phyloP scores from a whole-genome alignment of 2,888 invertebrate species.

The Sminthurides aquaticus region DNA sequence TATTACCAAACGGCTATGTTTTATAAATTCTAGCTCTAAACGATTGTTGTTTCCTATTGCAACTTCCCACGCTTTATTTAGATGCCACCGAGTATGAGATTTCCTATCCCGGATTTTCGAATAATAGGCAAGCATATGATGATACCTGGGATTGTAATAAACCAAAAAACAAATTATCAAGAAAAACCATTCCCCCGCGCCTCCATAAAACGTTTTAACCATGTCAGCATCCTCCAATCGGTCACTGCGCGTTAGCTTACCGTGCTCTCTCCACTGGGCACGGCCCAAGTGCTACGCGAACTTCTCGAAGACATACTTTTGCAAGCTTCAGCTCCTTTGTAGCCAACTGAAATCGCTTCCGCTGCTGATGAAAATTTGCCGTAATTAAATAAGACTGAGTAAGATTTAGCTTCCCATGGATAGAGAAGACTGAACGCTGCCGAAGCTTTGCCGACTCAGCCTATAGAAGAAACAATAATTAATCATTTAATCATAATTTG shows the following conservation, averaged over 20 bases:
- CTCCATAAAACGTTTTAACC: neutral
- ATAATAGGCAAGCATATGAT: slow-evolving; percentile 36
- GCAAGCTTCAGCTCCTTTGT: slow-evolving; percentile 28
- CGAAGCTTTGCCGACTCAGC: slow-evolving; percentile 24
- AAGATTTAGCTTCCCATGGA: slow-evolving; percentile 32
- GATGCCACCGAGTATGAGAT: slow-evolving; percentile 27
- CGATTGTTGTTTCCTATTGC: slow-evolving; percentile 30
- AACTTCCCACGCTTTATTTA: slow-evolving; percentile 29
- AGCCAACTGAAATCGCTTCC: slow-evolving; percentile 39
- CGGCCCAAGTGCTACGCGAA: slow-evolving; percentile 24
- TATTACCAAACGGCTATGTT: slow-evolving; percentile 30
- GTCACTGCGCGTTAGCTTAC: no score
- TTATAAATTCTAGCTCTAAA: slow-evolving; percentile 38
- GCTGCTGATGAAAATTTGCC: slow-evolving; percentile 38
- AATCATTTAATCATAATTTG: no score
- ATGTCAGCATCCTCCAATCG: neutral
- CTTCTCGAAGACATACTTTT: slow-evolving; percentile 26
- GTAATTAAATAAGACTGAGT: slow-evolving; percentile 36
- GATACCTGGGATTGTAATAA: slow-evolving; percentile 21
- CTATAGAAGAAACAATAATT: no score
- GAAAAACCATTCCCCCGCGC: neutral
- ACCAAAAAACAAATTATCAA: no score
- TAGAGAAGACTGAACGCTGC: slow-evolving; percentile 24
- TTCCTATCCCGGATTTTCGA: slow-evolving; percentile 30
- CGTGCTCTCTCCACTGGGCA: no score